phyloP scores from a whole-genome alignment of 2,888 invertebrate species.

The Agonopterix alstromeriana region DNA sequence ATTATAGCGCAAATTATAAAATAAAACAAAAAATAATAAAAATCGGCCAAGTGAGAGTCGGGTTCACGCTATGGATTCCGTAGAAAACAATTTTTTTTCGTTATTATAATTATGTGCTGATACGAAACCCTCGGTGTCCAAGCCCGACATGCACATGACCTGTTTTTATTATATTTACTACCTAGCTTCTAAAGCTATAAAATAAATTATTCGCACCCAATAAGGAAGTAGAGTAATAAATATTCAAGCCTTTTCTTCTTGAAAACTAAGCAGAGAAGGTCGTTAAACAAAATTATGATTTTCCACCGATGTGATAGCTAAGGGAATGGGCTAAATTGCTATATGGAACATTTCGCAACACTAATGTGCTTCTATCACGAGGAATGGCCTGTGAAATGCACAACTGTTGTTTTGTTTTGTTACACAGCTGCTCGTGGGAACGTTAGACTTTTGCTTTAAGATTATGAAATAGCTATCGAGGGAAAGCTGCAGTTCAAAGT shows the following conservation, averaged over 20 bases:
- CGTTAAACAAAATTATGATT: neutral
- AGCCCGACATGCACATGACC: neutral
- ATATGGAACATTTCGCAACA: constrained; percentile 5
- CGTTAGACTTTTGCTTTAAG: constrained; percentile 9
- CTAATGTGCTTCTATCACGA: constrained; percentile 26
- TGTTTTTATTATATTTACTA: too few species aligned
- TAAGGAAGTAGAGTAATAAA: constrained; percentile 40
- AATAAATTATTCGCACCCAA: too few species aligned
- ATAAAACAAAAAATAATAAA: too few species aligned
- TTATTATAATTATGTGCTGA: too few species aligned
- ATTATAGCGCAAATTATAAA: too few species aligned
- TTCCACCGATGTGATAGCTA: neutral
- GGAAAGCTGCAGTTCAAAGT: too few species aligned
- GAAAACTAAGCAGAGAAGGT: neutral
- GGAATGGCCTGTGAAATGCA: constrained; percentile 17
- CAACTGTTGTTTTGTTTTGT: constrained; percentile 12
- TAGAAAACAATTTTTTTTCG: too few species aligned
- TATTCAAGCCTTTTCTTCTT: constrained; percentile 21
- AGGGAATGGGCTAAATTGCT: constrained; percentile 2
- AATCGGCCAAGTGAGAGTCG: too few species aligned
- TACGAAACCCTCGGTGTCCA: neutral
- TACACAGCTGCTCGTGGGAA: neutral
- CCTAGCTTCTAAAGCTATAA: too few species aligned
- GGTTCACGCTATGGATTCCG: too few species aligned
- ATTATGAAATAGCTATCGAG: too few species aligned